These are phyloP conservation scores for Drosophila pseudotalamancana DNA, from an alignment of 2,888 invertebrate species.

Conservation along the genomic window DNA sequence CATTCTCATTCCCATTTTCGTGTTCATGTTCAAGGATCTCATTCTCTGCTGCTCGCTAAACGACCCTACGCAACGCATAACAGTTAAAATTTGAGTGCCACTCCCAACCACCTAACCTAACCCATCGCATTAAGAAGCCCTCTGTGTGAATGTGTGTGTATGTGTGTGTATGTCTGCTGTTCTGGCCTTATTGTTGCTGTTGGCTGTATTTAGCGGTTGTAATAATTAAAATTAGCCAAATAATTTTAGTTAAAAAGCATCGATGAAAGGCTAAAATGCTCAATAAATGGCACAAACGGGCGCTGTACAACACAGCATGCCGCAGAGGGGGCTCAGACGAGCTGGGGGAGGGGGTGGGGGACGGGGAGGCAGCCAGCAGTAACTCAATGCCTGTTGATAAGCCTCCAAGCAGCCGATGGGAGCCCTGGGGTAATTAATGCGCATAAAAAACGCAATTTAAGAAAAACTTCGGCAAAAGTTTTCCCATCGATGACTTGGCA, in stretches of 20 bases:
- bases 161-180: conserved; percentile 23
- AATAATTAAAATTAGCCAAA: conserved; percentile 80
- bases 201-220: conserved; percentile 71
- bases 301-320: no score
- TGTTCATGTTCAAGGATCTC: neutral
- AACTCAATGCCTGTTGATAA: conserved; percentile 60
- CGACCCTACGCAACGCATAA: conserved; percentile 55
- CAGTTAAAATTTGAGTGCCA: conserved; percentile 68
- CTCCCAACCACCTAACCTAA: no score
- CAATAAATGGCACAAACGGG: conserved; percentile 70
- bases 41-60: conserved; percentile 17
- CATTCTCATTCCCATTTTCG: neutral
- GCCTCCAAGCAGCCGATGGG: neutral
- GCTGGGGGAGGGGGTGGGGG: no score
- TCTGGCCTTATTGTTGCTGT: conserved; percentile 36
- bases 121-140: conserved; percentile 21
- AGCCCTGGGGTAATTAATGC: conserved; percentile 76
- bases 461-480: conserved; percentile 71
- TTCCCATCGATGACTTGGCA: conserved; percentile 74
- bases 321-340: no score
- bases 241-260: conserved; percentile 78
- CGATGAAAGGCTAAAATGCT: conserved; percentile 78
- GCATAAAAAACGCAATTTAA: conserved; percentile 58
- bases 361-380: conserved; percentile 15
- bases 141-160: conserved; percentile 14